These are phyloP conservation scores for Zaprionus tsacasi DNA, from an alignment of 1,140 invertebrate genomes.

Conservation along the genomic window DNA sequence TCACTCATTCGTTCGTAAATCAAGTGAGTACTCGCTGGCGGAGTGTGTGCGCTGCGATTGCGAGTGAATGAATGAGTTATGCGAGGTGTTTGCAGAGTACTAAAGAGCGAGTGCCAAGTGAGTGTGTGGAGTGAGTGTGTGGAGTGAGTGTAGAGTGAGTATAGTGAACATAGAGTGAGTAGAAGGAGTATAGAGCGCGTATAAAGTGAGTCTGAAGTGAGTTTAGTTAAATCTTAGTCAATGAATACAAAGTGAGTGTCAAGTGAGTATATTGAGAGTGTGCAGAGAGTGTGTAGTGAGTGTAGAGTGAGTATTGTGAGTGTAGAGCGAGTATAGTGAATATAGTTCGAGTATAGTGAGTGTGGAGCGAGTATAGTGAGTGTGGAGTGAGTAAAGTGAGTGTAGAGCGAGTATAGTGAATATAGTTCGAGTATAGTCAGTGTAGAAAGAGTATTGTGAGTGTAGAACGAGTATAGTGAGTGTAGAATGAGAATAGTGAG, in stretches of 20 bases:
- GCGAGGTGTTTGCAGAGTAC: not conserved
- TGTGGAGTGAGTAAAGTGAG: not conserved
- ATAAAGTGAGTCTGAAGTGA: too few species aligned
- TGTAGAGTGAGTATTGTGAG: not conserved
- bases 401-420: not conserved
- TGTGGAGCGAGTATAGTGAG: not conserved
- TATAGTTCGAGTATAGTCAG: too few species aligned
- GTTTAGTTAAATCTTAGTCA: too few species aligned
- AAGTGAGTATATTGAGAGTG: not conserved
- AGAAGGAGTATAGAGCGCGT: too few species aligned
- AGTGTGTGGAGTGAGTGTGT: not conserved
- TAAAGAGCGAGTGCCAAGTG: not conserved
- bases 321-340: too few species aligned
- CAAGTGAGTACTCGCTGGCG: constrained; percentile 39
- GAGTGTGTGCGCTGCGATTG: not conserved
- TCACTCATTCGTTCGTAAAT: constrained; percentile 44
- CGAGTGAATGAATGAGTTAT: constrained; percentile 28
- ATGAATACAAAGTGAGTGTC: too few species aligned
- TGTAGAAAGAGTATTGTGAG: too few species aligned
- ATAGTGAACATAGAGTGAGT: too few species aligned
- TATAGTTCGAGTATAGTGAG: too few species aligned
- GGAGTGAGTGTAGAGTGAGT: not conserved
- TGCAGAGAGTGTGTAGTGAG: not conserved
- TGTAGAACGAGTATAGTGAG: too few species aligned
- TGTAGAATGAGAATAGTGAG: too few species aligned